Percentiles rank a stretch among this genome's conserved stretches.
phyloP scores from a whole-genome alignment of 1,140 invertebrate genomes.

The Piezodorus guildinii region DNA sequence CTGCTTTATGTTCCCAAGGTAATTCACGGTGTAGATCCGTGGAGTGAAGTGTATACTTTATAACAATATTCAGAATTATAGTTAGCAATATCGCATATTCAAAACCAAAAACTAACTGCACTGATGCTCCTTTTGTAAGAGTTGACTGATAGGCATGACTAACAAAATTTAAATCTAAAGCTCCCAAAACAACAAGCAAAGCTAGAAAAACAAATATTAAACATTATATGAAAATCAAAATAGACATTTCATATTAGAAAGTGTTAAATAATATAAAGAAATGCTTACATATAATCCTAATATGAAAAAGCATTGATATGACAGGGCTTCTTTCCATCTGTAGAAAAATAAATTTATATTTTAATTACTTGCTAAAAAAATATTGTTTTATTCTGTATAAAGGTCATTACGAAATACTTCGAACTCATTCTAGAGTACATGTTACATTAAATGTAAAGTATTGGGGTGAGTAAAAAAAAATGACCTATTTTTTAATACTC shows the following conservation, averaged over 20 bases:
- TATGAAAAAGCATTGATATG: slow-evolving; percentile 89
- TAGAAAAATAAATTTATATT: slow-evolving; percentile 33
- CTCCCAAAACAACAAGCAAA: slow-evolving; percentile 65
- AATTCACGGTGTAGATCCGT: slow-evolving; percentile 89
- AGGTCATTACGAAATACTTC: too few relatives aligned
- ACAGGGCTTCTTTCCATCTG: slow-evolving; percentile 98
- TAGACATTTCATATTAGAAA: neutral
- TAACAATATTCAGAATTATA: slow-evolving; percentile 82
- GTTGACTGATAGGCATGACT: slow-evolving; percentile 91
- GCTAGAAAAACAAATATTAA: slow-evolving; percentile 34
- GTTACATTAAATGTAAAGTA: too few relatives aligned
- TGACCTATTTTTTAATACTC: too few relatives aligned
- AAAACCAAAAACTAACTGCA: slow-evolving; percentile 98
- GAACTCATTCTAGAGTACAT: too few relatives aligned
- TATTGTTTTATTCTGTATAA: too few relatives aligned
- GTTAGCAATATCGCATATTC: slow-evolving; percentile 97
- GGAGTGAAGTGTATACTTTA: slow-evolving; percentile 92
- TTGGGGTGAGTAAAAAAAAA: too few relatives aligned
- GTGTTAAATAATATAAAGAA: slow-evolving; percentile 8
- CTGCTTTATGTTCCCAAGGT: slow-evolving; percentile 99
- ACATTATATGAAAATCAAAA: neutral
- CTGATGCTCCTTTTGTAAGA: slow-evolving; percentile 86
- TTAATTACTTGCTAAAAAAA: too few relatives aligned
- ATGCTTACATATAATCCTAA: slow-evolving; percentile 70
- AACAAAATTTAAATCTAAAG: slow-evolving; percentile 81